phyloP scores from a whole-genome alignment of 2,797 vertebrate genomes.

The Lycodopsis pacificus region DNA sequence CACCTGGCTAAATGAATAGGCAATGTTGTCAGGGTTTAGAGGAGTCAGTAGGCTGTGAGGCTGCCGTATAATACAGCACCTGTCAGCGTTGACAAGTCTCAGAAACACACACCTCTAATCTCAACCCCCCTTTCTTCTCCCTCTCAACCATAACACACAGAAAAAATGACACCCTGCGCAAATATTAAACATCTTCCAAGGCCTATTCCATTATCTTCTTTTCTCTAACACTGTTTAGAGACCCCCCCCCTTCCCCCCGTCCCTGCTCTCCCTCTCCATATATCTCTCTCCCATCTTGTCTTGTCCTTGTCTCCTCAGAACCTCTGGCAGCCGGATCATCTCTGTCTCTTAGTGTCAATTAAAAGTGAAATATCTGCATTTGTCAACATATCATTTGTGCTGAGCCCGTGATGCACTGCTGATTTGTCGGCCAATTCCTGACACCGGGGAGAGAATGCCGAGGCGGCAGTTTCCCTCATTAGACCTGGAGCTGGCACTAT shows the following conservation, averaged over 20 bases:
- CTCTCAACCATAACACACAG: slow-evolving; percentile 56
- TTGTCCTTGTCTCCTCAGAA: slow-evolving; percentile 81
- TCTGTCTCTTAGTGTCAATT: slow-evolving; percentile 98
- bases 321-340: slow-evolving; percentile 84
- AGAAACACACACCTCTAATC: slow-evolving; percentile 80
- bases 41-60: slow-evolving; percentile 69
- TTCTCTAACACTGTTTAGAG: slow-evolving; percentile 52
- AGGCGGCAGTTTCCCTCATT: slow-evolving; percentile 95
- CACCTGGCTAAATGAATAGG: slow-evolving; percentile 75
- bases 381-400: slow-evolving; percentile 97
- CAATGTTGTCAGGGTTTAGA: slow-evolving; percentile 73
- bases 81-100: slow-evolving; percentile 78
- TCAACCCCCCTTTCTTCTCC: slow-evolving; percentile 55
- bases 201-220: slow-evolving; percentile 73
- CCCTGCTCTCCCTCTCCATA: slow-evolving; percentile 28
- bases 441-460: slow-evolving; percentile 89
- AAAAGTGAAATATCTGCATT: slow-evolving; percentile 99
- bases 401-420: slow-evolving; percentile 89
- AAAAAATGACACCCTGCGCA: slow-evolving; percentile 76
- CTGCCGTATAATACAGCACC: slow-evolving; percentile 63
- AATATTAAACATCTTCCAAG: slow-evolving; percentile 81
- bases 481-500: slow-evolving; percentile 88
- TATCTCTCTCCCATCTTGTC: slow-evolving; percentile 65
- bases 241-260: slow-evolving; percentile 7
- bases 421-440: slow-evolving; percentile 93